Evolutionary conservation across 1,140 invertebrate species (phyloP).

Genomic region (Lordiphosa mommai): DNA sequence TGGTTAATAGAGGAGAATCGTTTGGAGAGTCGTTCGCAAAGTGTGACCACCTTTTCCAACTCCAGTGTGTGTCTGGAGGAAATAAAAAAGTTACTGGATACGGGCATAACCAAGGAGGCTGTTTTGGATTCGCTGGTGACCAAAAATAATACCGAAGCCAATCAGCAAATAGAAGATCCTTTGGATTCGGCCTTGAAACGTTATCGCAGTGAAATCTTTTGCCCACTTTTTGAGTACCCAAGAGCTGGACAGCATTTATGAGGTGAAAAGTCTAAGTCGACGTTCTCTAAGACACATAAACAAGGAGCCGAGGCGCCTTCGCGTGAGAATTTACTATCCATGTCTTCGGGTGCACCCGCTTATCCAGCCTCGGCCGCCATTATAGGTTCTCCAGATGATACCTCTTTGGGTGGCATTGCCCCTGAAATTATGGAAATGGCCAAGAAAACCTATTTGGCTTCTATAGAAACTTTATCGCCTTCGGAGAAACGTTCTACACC

Average conservation of each 20-base stretch:
- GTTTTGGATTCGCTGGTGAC: constrained; percentile 84
- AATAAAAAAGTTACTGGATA: constrained; percentile 84
- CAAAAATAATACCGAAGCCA: constrained; percentile 78
- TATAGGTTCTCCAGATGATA: constrained; percentile 61
- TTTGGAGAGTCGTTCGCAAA: constrained; percentile 76
- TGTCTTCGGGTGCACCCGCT: constrained; percentile 60
- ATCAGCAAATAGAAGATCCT: constrained; percentile 76
- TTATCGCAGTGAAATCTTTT: constrained; percentile 77
- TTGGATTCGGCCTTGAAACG: constrained; percentile 57
- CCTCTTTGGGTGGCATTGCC: constrained; percentile 58
- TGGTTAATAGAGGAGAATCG: constrained; percentile 85
- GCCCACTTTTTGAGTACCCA: constrained; percentile 68
- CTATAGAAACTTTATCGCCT: constrained; percentile 71
- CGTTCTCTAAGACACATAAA: constrained; percentile 64
- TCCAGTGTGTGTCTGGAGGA: constrained; percentile 82
- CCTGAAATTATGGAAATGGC: constrained; percentile 30
- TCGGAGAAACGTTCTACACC: constrained; percentile 68
- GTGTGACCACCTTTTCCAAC: constrained; percentile 78
- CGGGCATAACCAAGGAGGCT: constrained; percentile 84
- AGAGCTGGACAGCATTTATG: constrained; percentile 67
- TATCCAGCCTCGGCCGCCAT: constrained; percentile 43
- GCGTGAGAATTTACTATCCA: constrained; percentile 65
- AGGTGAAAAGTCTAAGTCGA: constrained; percentile 65
- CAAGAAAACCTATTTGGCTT: constrained; percentile 64
- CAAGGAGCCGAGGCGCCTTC: constrained; percentile 69